Conservation (phyloP, 2,113 vertebrate species). For the Etia nguti region DNA sequence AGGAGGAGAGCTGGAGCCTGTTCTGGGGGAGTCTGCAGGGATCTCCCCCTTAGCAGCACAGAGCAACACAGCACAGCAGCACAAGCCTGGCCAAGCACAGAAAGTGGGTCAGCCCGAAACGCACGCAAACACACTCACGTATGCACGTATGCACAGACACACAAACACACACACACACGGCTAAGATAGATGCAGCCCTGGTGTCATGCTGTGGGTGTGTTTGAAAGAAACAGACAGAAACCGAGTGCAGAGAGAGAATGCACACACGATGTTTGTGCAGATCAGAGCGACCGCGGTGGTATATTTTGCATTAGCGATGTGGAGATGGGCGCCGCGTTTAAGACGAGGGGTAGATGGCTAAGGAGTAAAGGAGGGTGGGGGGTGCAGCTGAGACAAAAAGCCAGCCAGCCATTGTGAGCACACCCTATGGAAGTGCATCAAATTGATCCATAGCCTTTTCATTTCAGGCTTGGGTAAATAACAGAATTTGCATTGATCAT, state of each 20-base stretch:
- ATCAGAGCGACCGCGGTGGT: neutral
- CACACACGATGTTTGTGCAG: slow-evolving; percentile 21
- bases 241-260: slow-evolving; percentile 25
- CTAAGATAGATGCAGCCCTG: slow-evolving; percentile 56
- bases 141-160: neutral
- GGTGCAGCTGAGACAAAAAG: slow-evolving; percentile 34
- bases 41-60: slow-evolving; percentile 67
- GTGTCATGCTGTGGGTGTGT: slow-evolving; percentile 60
- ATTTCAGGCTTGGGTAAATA: slow-evolving; percentile 81
- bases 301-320: slow-evolving; percentile 48
- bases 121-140: slow-evolving; percentile 29
- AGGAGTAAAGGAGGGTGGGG: neutral
- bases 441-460: slow-evolving; percentile 77
- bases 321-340: neutral
- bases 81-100: slow-evolving; percentile 72
- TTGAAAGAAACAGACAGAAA: slow-evolving; percentile 31
- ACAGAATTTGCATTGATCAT: slow-evolving; percentile 79
- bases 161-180: neutral
- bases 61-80: slow-evolving; percentile 60
- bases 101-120: slow-evolving; percentile 77
- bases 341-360: slow-evolving; percentile 18
- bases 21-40: slow-evolving; percentile 71
- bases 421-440: slow-evolving; percentile 70
- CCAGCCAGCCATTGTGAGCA: slow-evolving; percentile 54
- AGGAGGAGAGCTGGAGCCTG: slow-evolving; percentile 65